Conservation (phyloP, 1,140 invertebrate genomes). For the Macrotrachela quadricornifera region DNA sequence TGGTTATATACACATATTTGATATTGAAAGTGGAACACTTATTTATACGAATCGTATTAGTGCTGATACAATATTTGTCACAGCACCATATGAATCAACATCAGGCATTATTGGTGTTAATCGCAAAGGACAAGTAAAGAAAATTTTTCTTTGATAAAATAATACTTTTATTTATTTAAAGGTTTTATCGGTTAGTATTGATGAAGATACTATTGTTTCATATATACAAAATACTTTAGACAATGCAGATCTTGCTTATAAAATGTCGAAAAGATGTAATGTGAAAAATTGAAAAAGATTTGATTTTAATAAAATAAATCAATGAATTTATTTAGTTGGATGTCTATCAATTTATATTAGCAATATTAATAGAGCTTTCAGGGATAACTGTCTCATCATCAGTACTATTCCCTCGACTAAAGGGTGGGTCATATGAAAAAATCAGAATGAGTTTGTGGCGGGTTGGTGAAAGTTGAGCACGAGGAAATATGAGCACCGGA, state of each 20-base stretch:
- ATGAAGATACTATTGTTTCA: slow-evolving; percentile 89
- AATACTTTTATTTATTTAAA: too few relatives aligned
- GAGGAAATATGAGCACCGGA: too few relatives aligned
- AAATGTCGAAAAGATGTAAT: slow-evolving; percentile 85
- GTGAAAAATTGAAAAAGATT: slow-evolving; percentile 83
- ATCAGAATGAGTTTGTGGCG: too few relatives aligned
- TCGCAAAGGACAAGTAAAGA: slow-evolving; percentile 85
- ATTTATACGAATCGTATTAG: slow-evolving; percentile 99
- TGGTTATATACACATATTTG: slow-evolving; percentile 96
- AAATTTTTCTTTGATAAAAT: too few relatives aligned
- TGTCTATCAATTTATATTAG: too few relatives aligned
- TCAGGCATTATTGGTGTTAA: slow-evolving; percentile 97
- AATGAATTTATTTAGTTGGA: too few relatives aligned
- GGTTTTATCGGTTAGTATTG: slow-evolving; percentile 87
- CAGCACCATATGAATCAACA: slow-evolving; percentile 77
- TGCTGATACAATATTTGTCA: slow-evolving; percentile 95
- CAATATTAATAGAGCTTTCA: too few relatives aligned
- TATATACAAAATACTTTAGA: slow-evolving; percentile 89
- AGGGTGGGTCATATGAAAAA: too few relatives aligned
- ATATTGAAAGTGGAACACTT: slow-evolving; percentile 92
- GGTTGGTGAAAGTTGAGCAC: too few relatives aligned
- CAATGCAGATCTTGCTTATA: slow-evolving; percentile 81
- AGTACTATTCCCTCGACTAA: too few relatives aligned
- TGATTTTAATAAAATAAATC: slow-evolving; percentile 94
- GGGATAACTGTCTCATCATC: too few relatives aligned